Evolutionary conservation across 2,888 invertebrate genomes (phyloP).

Genomic region (Ornithoptera alexandrae): DNA sequence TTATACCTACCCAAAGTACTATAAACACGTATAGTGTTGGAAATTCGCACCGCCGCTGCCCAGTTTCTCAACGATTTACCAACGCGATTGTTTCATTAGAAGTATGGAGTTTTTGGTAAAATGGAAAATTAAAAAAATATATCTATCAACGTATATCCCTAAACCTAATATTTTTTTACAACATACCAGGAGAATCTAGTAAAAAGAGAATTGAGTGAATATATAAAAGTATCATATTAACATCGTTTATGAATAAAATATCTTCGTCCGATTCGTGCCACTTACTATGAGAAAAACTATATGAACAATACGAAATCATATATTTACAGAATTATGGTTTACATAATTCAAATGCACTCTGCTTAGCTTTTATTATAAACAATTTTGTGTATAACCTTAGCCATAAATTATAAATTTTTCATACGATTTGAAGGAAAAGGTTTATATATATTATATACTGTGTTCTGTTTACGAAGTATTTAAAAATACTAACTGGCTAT

Average conservation of each 20-base stretch:
- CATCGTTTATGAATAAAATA: no score
- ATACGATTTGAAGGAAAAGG: background rate
- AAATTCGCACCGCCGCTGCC: constrained; percentile 23
- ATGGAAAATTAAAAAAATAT: background rate
- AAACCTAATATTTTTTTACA: no score
- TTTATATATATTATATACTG: background rate
- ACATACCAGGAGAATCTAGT: no score
- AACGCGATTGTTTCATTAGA: constrained; percentile 18
- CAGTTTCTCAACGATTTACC: constrained; percentile 7
- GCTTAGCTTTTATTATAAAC: background rate
- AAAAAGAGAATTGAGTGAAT: no score
- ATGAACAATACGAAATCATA: no score
- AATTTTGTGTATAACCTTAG: background rate
- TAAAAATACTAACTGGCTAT: background rate
- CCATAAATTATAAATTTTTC: background rate
- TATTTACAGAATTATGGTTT: no score
- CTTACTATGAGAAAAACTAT: no score
- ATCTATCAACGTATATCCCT: no score
- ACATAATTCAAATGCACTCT: background rate
- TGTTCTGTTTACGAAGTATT: background rate
- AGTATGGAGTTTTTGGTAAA: background rate
- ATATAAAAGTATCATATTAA: no score
- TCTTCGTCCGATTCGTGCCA: no score
- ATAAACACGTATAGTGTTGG: constrained; percentile 33
- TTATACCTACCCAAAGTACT: constrained; percentile 59